phyloP scores from a whole-genome alignment of 2,113 vertebrate species.

The Rousettus leschenaultii region DNA sequence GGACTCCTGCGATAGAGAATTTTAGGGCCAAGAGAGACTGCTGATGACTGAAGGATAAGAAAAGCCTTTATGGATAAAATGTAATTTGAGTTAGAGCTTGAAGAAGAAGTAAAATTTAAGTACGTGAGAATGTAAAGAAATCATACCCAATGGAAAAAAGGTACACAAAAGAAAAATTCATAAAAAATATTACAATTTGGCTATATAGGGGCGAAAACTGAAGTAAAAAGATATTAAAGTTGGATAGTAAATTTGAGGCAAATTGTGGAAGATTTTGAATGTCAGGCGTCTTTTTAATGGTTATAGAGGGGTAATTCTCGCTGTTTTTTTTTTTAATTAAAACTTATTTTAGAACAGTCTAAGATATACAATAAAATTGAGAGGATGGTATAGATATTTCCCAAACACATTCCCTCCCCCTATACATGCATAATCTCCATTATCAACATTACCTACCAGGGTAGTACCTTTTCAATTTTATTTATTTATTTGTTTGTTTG shows the following conservation, averaged over 20 bases:
- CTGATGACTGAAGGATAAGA: background rate
- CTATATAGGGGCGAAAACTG: background rate
- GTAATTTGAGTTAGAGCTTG: background rate
- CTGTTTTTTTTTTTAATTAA: background rate
- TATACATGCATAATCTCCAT: background rate
- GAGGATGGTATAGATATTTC: background rate
- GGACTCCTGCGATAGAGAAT: no score
- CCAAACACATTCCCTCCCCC: background rate
- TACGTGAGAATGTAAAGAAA: background rate
- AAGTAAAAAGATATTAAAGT: background rate
- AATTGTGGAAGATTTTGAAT: background rate
- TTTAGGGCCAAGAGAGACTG: background rate
- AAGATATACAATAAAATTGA: background rate
- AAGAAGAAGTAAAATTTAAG: background rate
- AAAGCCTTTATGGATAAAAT: background rate
- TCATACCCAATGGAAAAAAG: background rate
- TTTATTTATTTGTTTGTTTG: no score
- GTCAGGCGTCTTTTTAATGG: background rate
- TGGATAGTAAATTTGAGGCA: background rate
- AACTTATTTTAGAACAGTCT: background rate
- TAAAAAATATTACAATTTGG: background rate
- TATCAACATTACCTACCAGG: background rate
- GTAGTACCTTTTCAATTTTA: background rate
- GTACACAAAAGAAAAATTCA: background rate
- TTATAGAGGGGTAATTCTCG: background rate